Evolutionary conservation across 1,140 invertebrate species (phyloP).

Genomic region (Leptopilina boulardi): DNA sequence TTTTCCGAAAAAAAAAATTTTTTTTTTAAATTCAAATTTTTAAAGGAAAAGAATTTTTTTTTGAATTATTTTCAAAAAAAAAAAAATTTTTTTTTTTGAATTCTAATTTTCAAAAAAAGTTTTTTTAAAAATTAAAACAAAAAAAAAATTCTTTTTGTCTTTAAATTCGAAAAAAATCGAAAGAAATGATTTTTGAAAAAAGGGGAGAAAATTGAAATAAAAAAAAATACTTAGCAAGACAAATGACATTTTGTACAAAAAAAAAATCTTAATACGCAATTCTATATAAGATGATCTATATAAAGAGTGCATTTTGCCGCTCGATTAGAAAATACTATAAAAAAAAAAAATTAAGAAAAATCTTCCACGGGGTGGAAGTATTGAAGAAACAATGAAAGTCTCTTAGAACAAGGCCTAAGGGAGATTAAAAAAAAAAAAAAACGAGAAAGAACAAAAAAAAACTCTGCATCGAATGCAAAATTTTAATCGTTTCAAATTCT

Average conservation of each 20-base stretch:
- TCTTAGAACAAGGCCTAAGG: neutral
- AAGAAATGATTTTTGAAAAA: too few relatives aligned
- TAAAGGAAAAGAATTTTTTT: too few relatives aligned
- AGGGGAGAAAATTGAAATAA: too few relatives aligned
- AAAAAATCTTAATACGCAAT: constrained; percentile 2
- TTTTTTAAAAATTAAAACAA: too few relatives aligned
- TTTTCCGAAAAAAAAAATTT: neutral
- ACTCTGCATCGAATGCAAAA: constrained; percentile 21
- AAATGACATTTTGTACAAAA: constrained; percentile 10
- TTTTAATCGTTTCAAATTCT: neutral
- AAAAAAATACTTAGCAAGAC: neutral
- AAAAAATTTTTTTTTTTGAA: too few relatives aligned
- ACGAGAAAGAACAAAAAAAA: neutral
- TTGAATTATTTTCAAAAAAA: too few relatives aligned
- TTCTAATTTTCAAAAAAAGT: too few relatives aligned
- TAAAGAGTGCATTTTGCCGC: neutral
- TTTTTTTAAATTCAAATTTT: too few relatives aligned
- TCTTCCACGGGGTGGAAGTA: constrained; percentile 29
- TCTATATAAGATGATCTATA: constrained; percentile 3
- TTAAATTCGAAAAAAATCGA: too few relatives aligned
- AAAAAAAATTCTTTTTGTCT: too few relatives aligned
- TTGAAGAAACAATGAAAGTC: neutral
- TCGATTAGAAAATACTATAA: neutral
- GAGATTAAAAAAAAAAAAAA: neutral
- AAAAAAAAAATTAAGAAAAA: neutral